A percentile compares a stretch with the other conserved stretches of the same genome.
Conservation (phyloP, 2,888 invertebrate species). For the Stenurella melanura region DNA sequence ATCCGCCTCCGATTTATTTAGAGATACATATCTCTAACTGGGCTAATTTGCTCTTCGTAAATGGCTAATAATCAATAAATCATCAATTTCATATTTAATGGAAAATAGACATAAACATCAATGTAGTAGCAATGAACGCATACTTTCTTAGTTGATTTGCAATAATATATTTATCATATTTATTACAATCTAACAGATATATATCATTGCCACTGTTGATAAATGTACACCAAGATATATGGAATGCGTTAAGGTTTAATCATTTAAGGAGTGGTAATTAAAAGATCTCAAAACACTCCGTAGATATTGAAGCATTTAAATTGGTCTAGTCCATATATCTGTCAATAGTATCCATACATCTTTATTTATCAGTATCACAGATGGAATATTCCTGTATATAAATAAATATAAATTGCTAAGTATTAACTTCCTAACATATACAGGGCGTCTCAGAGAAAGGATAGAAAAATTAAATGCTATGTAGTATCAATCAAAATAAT, state of each 20-base stretch:
- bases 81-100: no score
- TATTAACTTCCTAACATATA: no score
- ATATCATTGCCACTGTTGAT: constrained; percentile 15
- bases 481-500: no score
- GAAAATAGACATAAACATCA: background rate
- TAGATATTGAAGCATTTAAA: constrained; percentile 22
- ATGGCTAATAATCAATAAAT: no score
- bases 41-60: no score
- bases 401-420: background rate
- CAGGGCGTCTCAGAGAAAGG: no score
- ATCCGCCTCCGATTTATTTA: no score
- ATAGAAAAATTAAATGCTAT: no score
- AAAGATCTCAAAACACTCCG: constrained; percentile 42
- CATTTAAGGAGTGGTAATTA: constrained; percentile 52
- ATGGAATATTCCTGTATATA: background rate
- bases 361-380: constrained; percentile 7
- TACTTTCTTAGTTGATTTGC: background rate
- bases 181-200: constrained; percentile 11
- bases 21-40: no score
- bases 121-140: background rate
- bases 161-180: constrained; percentile 1
- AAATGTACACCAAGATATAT: constrained; percentile 14
- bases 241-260: constrained; percentile 45
- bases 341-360: constrained; percentile 17
- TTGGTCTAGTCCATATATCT: constrained; percentile 35